Conservation (phyloP, 2,888 invertebrate genomes). For the Trichopria drosophilae region DNA sequence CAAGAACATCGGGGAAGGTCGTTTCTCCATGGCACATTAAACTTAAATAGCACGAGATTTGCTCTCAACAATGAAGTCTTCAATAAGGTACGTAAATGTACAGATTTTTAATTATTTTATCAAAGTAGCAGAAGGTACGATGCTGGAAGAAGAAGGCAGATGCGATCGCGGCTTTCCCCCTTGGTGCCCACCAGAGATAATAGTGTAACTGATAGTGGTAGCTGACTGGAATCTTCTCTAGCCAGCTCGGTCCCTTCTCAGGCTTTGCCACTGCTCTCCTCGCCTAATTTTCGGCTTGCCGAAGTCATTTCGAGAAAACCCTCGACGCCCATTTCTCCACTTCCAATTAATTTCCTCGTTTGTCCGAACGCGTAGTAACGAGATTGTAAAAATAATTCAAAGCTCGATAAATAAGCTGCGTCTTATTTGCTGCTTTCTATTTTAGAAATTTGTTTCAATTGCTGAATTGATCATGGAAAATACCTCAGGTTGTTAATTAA, state of each 20-base stretch:
- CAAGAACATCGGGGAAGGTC: no score
- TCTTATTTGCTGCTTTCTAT: no score
- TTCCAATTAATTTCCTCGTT: constrained; percentile 31
- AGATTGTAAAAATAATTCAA: no score
- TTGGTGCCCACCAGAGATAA: constrained; percentile 50
- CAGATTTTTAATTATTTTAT: no score
- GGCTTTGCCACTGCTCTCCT: constrained; percentile 41
- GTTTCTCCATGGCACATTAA: no score
- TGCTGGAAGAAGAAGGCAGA: constrained; percentile 10
- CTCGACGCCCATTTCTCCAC: constrained; percentile 10
- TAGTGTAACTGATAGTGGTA: constrained; percentile 57
- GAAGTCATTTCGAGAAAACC: constrained; percentile 41
- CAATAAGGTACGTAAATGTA: no score
- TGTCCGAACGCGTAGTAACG: constrained; percentile 6
- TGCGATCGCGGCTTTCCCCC: constrained; percentile 37
- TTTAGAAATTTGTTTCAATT: no score
- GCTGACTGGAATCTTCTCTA: constrained; percentile 48
- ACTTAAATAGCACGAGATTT: no score
- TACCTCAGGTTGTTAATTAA: no score
- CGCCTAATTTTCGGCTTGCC: constrained; percentile 56
- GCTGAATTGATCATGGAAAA: no score
- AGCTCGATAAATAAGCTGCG: no score
- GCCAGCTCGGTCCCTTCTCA: constrained; percentile 37
- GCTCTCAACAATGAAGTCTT: no score
- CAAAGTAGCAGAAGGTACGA: constrained; percentile 27